Base-by-base conservation (phyloP, 2,113 vertebrate species). In the Aptenodytes patagonicus region DNA sequence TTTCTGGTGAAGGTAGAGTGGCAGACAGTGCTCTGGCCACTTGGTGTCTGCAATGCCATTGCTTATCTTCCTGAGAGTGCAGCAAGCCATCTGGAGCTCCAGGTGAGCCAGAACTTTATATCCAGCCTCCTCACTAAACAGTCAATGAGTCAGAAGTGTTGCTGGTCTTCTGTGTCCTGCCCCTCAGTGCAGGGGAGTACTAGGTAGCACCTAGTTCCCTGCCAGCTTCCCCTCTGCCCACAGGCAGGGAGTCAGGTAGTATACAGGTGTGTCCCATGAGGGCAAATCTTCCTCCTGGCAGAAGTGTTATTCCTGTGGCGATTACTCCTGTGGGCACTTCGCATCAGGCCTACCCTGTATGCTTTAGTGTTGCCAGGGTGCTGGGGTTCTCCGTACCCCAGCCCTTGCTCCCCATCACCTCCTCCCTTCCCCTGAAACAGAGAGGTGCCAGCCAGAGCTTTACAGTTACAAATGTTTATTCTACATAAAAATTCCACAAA, bases 401-500 rank as follows among this genome's bases (percentile, higher is more conserved):
- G 28, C 38, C 52, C 31, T 44, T 38, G 28, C 17, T 69, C 42
- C 34, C n/a, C 22, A 4, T 34, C 34, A 38, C 52, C 10, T 65
- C 47, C 28, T 64, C 54, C 51, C 42, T 75, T 62, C 46, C 70
- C 73, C 21, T 66, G n/a, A 55, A 68, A 90, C 29, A 81, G 49
- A 91, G 47, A 73, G 31, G 46, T 80, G 25, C 62, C 34, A 94
- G 36, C 10, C 61, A 69, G 40, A 91, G 44, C 54, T 84, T 77
- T 86, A 92, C 90, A 96, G 98, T 97, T 98, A 98, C 97, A 98
- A 98, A 98, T 98, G 97, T 98, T 98, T 98, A 98, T 98, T 98
- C 97, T 98, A 98, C 98, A 98, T 98, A 98, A 98, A 98, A 98
- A 98, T 95, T 96, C 96, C 98, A 98, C 98, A 98, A 98, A 97